A percentile compares a stretch with the other conserved stretches of the same genome.
Evolutionary conservation across 2,888 invertebrate genomes (phyloP).

Genomic region (Myopa tessellatipennis): DNA sequence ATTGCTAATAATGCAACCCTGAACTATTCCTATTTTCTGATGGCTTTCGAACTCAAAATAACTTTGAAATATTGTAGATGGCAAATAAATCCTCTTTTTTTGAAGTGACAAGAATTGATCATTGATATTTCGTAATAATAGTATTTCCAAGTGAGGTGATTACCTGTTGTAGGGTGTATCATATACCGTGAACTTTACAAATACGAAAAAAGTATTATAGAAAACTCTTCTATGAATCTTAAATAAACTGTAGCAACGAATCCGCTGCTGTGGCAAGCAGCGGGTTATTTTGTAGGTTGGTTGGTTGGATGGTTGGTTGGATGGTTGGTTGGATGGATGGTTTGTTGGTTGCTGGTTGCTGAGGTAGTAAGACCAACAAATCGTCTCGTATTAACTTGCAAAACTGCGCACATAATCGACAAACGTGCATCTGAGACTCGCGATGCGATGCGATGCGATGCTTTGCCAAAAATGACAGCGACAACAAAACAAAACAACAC

Average conservation of each 20-base stretch:
- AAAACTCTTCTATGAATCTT: not conserved
- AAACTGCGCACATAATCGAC: slow-evolving; percentile 61
- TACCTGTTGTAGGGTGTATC: slow-evolving; percentile 1
- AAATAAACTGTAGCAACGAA: slow-evolving; percentile 7
- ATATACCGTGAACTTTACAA: not conserved
- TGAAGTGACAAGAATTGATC: no score
- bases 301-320: not conserved
- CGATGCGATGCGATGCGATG: slow-evolving; percentile 43
- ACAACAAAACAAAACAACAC: not conserved
- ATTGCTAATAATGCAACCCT: not conserved
- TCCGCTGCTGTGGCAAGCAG: not conserved
- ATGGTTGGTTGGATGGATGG: not conserved
- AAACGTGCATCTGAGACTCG: slow-evolving; percentile 62
- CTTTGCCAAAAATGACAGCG: slow-evolving; percentile 23
- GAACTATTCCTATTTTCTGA: no score
- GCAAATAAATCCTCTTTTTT: no score
- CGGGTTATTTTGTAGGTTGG: not conserved
- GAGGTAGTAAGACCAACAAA: slow-evolving; percentile 58
- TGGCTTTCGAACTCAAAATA: no score
- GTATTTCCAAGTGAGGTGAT: no score
- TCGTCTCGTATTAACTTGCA: slow-evolving; percentile 64
- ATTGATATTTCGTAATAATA: no score
- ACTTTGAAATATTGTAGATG: no score
- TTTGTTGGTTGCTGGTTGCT: slow-evolving; percentile 6
- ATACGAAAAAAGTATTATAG: not conserved